Conservation (phyloP, 2,797 vertebrate genomes). For the Poeciliopsis infans region DNA sequence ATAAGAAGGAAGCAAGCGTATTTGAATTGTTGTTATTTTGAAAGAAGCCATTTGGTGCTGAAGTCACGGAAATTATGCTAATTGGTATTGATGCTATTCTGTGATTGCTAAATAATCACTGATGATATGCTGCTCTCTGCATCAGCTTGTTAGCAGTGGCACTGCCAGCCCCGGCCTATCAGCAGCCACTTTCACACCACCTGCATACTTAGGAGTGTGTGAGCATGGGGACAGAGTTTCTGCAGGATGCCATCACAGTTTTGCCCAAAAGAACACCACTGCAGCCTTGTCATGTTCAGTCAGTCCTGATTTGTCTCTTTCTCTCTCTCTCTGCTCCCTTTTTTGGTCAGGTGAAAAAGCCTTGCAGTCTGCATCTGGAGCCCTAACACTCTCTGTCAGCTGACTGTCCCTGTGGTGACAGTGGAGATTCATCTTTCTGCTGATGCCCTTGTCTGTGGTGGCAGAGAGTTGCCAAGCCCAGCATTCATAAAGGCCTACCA, state of each 20-base stretch:
- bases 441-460: conserved; percentile 62
- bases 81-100: conserved; percentile 76
- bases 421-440: conserved; percentile 73
- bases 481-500: conserved; percentile 66
- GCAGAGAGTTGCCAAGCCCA: conserved; percentile 58
- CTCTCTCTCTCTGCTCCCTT: conserved; percentile 24
- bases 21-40: conserved; percentile 72
- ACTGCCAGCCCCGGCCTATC: conserved; percentile 32
- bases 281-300: conserved; percentile 59
- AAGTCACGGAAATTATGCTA: conserved; percentile 72
- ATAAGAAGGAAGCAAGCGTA: conserved; percentile 67
- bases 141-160: conserved; percentile 54
- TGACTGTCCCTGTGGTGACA: conserved; percentile 69
- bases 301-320: conserved; percentile 42
- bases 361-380: conserved; percentile 53
- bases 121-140: conserved; percentile 65
- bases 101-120: conserved; percentile 80
- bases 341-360: conserved; percentile 63
- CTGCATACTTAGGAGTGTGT: conserved; percentile 28
- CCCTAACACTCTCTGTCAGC: conserved; percentile 74
- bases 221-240: conserved; percentile 11
- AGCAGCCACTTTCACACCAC: conserved; percentile 41
- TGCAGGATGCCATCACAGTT: conserved; percentile 33
- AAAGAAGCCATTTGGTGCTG: conserved; percentile 69
- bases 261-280: conserved; percentile 26